phyloP scores from a whole-genome alignment of 2,797 vertebrate species.

The Spea hammondii region DNA sequence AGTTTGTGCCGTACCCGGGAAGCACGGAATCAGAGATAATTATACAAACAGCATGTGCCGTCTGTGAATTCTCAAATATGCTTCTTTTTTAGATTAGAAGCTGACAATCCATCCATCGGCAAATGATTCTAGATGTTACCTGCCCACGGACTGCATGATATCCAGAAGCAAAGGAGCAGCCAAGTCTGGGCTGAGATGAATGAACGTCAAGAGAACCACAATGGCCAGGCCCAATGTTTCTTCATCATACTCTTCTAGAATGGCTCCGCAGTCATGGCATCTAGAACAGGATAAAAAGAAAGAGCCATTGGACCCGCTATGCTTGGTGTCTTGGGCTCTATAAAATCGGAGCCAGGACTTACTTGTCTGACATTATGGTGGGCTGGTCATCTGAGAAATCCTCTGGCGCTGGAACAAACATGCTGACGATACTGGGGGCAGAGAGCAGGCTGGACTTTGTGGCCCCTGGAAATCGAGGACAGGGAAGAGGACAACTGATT shows the following conservation, averaged over 20 bases:
- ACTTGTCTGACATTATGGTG: conserved; percentile 94
- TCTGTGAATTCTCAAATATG: no score
- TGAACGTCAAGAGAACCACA: conserved; percentile 94
- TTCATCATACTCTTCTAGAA: conserved; percentile 96
- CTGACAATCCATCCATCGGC: no score
- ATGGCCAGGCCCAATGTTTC: conserved; percentile 93
- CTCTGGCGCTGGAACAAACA: conserved; percentile 96
- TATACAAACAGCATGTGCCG: no score
- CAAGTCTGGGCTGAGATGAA: conserved; percentile 94
- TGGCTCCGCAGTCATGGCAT: conserved; percentile 93
- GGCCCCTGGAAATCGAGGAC: conserved; percentile 70
- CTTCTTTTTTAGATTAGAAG: no score
- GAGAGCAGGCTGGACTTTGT: conserved; percentile 96
- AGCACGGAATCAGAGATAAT: no score
- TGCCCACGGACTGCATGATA: conserved; percentile 98
- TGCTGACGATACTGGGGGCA: conserved; percentile 94
- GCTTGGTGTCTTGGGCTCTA: neutral
- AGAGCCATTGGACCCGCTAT: neutral
- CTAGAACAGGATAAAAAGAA: conserved; percentile 60
- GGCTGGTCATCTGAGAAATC: conserved; percentile 98
- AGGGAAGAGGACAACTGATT: neutral
- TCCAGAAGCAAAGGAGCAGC: conserved; percentile 95
- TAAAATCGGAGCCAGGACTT: conserved; percentile 41
- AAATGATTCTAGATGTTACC: conserved; percentile 66
- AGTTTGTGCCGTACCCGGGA: no score